A percentile compares a stretch with the other conserved stretches of the same genome.
Conservation (phyloP, 2,888 invertebrate species). For the Rhagium mordax region DNA sequence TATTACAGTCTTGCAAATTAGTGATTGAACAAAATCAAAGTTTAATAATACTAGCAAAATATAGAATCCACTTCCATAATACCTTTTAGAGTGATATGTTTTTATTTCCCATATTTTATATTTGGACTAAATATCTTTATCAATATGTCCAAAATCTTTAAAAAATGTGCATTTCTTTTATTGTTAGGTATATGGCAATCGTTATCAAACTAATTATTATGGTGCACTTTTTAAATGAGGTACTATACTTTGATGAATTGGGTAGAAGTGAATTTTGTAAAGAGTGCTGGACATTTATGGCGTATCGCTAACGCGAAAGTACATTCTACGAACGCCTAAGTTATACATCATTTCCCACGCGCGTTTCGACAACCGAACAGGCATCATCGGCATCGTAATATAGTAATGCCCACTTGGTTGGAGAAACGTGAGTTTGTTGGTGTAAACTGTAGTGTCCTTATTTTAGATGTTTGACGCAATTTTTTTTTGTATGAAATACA, state of each 20-base stretch:
- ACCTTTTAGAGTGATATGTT: background rate
- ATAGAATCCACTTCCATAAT: background rate
- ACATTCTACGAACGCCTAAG: background rate
- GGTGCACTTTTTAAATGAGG: background rate
- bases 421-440: too few species aligned
- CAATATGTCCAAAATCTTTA: background rate
- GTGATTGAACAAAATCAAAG: background rate
- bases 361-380: background rate
- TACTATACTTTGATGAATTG: too few species aligned
- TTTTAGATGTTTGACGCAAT: too few species aligned
- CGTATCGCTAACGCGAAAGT: background rate
- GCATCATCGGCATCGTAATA: background rate
- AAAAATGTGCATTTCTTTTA: background rate
- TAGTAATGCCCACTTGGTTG: too few species aligned
- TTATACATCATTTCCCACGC: background rate
- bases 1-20: slow-evolving; percentile 36
- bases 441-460: too few species aligned
- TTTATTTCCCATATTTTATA: background rate
- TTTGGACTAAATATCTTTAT: background rate
- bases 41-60: background rate
- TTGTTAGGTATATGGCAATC: background rate
- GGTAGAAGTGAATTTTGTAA: too few species aligned
- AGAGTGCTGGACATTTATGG: too few species aligned
- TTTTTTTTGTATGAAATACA: too few species aligned
- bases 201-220: background rate